Conservation (phyloP, 2,113 vertebrate genomes). For the Rafetus swinhoei region DNA sequence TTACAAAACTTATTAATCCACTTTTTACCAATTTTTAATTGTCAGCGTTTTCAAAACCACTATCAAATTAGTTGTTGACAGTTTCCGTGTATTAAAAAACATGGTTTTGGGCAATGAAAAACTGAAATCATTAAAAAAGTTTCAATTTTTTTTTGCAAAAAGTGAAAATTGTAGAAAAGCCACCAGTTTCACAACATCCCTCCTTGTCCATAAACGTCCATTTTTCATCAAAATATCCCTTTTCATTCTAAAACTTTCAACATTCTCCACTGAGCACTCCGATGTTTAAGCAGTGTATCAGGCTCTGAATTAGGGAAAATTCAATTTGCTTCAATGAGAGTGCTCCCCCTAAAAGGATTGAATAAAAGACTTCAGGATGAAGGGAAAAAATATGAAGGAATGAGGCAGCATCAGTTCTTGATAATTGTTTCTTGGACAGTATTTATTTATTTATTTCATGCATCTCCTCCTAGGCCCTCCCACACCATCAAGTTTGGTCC, state of each 20-base stretch:
- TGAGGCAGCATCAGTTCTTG: background rate
- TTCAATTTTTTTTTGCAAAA: background rate
- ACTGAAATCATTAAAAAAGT: background rate
- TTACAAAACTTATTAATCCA: background rate
- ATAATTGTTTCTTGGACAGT: background rate
- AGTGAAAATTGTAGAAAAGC: background rate
- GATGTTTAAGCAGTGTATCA: background rate
- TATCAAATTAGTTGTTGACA: background rate
- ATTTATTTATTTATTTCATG: background rate
- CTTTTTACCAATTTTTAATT: background rate
- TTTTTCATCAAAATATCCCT: background rate
- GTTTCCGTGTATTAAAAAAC: background rate
- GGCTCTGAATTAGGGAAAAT: background rate
- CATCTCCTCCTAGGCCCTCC: background rate
- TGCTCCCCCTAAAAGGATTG: too few relatives aligned
- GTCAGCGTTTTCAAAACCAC: background rate
- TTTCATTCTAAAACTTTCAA: background rate
- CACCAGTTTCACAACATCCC: background rate
- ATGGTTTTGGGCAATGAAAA: background rate
- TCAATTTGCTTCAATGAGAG: background rate
- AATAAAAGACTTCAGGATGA: background rate
- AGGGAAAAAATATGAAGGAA: background rate
- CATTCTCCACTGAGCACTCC: background rate
- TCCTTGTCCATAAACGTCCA: background rate
- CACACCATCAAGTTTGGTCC: background rate